phyloP scores from a whole-genome alignment of 2,888 invertebrate genomes.

The Gerosis bhagava region DNA sequence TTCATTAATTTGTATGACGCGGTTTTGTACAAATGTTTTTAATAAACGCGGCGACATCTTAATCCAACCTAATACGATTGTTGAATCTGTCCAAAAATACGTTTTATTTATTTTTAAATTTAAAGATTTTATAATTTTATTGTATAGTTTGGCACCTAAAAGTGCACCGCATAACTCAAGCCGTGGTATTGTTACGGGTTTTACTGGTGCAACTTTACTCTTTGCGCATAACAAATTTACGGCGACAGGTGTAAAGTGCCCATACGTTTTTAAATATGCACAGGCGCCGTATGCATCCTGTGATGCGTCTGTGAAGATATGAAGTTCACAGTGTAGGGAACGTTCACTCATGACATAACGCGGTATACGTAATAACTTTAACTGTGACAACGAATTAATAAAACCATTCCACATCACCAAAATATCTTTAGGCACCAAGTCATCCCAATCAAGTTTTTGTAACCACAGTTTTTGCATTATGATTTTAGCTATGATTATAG shows the following conservation, averaged over 20 bases:
- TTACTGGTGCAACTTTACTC: neutral
- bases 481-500: neutral
- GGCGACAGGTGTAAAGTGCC: neutral
- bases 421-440: neutral
- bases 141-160: neutral
- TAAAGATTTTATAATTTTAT: neutral
- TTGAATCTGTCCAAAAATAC: slow-evolving; percentile 6
- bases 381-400: slow-evolving; percentile 1
- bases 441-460: neutral
- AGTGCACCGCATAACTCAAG: slow-evolving; percentile 2
- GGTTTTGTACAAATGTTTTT: slow-evolving; percentile 7
- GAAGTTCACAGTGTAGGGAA: neutral
- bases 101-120: neutral
- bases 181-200: neutral
- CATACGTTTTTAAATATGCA: slow-evolving; percentile 13
- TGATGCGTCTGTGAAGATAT: slow-evolving; percentile 9
- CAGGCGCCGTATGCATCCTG: slow-evolving; percentile 26
- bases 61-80: slow-evolving; percentile 7
- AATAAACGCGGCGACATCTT: neutral
- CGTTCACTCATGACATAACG: slow-evolving; percentile 4
- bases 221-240: slow-evolving; percentile 1
- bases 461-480: neutral
- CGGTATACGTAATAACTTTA: slow-evolving; percentile 14
- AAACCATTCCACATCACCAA: slow-evolving; percentile 10
- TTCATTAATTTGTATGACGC: slow-evolving; percentile 3